Percentiles rank a stretch among this genome's conserved stretches.
Conservation (phyloP, 2,888 invertebrate genomes). For the Eueremaeus valkanovi region DNA sequence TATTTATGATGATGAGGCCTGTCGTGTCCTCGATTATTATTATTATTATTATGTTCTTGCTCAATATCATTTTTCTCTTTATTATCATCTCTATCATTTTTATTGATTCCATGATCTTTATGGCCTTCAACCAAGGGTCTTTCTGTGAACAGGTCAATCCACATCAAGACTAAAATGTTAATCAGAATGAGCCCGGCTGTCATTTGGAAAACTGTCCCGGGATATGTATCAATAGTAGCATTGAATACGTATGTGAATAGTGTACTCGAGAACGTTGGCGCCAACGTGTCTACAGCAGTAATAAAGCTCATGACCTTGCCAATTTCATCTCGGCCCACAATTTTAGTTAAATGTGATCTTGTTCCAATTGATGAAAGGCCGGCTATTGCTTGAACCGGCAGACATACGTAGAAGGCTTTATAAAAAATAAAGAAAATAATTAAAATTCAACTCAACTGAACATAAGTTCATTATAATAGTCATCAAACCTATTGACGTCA, state of each 20-base stretch:
- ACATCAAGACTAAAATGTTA: neutral
- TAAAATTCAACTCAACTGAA: no score
- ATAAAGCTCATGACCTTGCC: conserved; percentile 27
- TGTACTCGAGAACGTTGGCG: neutral
- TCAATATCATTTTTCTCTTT: no score
- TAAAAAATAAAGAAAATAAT: neutral
- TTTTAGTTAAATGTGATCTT: conserved; percentile 11
- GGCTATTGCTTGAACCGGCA: neutral
- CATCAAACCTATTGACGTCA: neutral
- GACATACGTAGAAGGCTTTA: neutral
- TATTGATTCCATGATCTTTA: no score
- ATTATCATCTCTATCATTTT: no score
- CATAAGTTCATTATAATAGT: neutral
- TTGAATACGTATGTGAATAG: conserved; percentile 11
- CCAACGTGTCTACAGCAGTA: neutral
- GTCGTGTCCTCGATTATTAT: no score
- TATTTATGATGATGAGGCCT: no score
- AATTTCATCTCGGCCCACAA: conserved; percentile 28
- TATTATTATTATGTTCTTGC: no score
- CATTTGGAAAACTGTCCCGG: neutral
- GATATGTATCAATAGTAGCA: conserved; percentile 15
- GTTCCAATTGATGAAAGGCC: neutral
- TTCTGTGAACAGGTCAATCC: neutral
- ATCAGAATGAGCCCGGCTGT: neutral
- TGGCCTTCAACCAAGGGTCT: neutral